Base-by-base conservation (phyloP, 1,140 invertebrate species). In the Choristoneura fumiferana region DNA sequence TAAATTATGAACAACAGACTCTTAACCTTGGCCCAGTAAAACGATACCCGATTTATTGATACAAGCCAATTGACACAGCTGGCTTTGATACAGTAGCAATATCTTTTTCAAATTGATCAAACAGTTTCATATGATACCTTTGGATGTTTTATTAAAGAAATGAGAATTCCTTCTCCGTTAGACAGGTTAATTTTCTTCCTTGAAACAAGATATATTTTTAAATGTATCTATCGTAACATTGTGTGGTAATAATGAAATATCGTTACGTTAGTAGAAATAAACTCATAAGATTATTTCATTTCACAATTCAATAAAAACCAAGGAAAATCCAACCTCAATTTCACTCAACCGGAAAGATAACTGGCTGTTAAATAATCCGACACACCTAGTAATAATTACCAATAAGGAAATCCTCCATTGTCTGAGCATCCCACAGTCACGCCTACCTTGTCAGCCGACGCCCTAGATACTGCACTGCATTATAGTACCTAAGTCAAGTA, bases 381-480 rank as follows among this genome's bases (percentile, higher is more conserved):
- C 40, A 22, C 6, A 45, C 2, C 18, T n/a, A 9, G 15, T 22
- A 45, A 22, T 45, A 45, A 45, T 45, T 45, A 45, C 40, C 40
- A 22, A 43, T 43, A 43, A 45, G 40, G 40, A 22, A 45, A 45
- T 45, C 17, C 40, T 45, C 18, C 40, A 22, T 45, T 45, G 40
- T 45, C 10, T 12, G 18, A 22, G 18, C 40, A 45, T 45, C 40
- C 40, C 40, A 45, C 18, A 17, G 15, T 45, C 40, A 45, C 40
- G 40, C 40, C 40, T 45, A 45, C 40, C 39, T 18, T 22, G 17
- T 22, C 40, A 43, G 22, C n/a, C 40, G 40, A 4, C 40, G 40
- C 17, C 40, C 40, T 15, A 45, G 40, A 45, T 45, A 45, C 40
- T n/a, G 17, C 39, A 40, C 39, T 40, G 6, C 22, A 29, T 29